Conservation (phyloP, 2,113 vertebrate genomes). For the Lagopus leucura region DNA sequence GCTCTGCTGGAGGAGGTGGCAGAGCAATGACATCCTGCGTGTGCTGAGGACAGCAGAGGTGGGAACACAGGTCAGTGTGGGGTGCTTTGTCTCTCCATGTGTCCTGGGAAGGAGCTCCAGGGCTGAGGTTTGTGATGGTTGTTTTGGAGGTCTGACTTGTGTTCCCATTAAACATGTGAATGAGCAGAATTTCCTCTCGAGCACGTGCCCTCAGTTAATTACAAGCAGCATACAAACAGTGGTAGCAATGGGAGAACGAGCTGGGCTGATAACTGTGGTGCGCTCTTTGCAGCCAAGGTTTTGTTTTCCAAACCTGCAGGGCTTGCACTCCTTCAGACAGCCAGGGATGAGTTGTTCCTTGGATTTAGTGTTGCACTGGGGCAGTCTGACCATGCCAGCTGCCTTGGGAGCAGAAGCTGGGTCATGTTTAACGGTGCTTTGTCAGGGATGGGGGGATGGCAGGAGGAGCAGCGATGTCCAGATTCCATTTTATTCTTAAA, state of each 20-base stretch:
- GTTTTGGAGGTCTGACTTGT: not conserved
- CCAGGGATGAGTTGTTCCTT: not conserved
- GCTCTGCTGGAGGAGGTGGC: not conserved
- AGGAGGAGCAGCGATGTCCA: not conserved
- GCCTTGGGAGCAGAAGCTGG: not conserved
- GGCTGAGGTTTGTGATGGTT: not conserved
- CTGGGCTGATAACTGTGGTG: not conserved
- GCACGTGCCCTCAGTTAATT: not conserved
- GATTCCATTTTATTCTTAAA: not conserved
- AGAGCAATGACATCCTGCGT: not conserved
- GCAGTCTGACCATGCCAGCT: not conserved
- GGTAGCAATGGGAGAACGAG: rapidly evolving
- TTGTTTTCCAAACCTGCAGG: not conserved
- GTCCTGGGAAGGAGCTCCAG: not conserved
- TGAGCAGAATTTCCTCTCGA: not conserved
- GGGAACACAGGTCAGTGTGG: rapidly evolving
- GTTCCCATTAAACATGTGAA: not conserved
- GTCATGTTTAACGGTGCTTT: rapidly evolving
- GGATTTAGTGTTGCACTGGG: rapidly evolving
- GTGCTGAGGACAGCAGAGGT: not conserved
- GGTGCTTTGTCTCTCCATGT: not conserved
- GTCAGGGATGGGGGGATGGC: not conserved
- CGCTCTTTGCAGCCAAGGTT: not conserved
- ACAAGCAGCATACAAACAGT: not conserved
- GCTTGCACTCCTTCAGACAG: not conserved